Evolutionary conservation across 2,797 vertebrate genomes (phyloP), one percentile per base, ranked within the genome.

Genomic region (Galago senegalensis): DNA sequence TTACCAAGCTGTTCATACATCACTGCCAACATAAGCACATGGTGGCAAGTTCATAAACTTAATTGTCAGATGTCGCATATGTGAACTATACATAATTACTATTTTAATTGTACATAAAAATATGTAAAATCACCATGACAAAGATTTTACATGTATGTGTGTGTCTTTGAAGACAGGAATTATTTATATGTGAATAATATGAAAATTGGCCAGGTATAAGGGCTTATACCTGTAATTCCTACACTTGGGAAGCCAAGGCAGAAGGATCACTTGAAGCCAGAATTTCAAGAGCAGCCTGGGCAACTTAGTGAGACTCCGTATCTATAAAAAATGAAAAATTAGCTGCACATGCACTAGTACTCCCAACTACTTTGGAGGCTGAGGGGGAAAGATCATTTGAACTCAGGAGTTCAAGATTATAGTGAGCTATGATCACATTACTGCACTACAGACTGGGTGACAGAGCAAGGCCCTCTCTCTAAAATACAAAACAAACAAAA

Each of bases 41-140:
- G 49, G 49, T 49, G 49, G 49, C 49, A 49, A 49, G 49, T 49
- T 49, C 13, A 49, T 49, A 49, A 49, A 49, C 49, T 49, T 14
- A 49, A 49, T 49, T 49, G 49, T 49, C 49, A 49, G 49, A 49
- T 49, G 49, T 49, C 49, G 49, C 49, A 14, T 49, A 13, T 61
- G n/a, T 46, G 60, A 14, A n/a, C 67, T 53, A 40, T n/a, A 49
- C n/a, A 43, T 21, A 84, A 82, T 46, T 70, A 46, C 31, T 34
- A 92, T 49, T 31, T 81, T 70, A 77, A 81, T 85, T 60, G 92
- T 20, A 80, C 7, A 67, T 60, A 84, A 49, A 91, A 93, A 69
- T 25, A 92, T 46, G 34, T 76, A 65, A 85, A 90, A 87, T 16
- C 70, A 13, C 7, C 20, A 82, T 40, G 18, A 92, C 37, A 86